A percentile compares a stretch with the other conserved stretches of the same genome.
phyloP scores from a whole-genome alignment of 1,140 invertebrate genomes.

The Steinernema feltiae region DNA sequence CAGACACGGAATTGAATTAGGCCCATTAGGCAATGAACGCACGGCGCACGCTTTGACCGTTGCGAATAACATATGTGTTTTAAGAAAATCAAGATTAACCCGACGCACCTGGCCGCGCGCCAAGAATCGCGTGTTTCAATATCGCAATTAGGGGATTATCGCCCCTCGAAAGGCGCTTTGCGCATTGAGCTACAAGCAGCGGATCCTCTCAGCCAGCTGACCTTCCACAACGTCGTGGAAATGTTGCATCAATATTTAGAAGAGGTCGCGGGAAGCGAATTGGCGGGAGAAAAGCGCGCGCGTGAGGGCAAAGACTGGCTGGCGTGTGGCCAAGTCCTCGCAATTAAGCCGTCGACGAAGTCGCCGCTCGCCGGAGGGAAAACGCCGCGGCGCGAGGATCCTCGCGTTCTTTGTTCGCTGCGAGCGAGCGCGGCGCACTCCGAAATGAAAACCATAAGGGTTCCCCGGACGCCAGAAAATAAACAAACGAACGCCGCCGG shows the following conservation, averaged over 20 bases:
- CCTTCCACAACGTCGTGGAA: no score
- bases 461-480: background rate
- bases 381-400: no score
- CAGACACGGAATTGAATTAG: no score
- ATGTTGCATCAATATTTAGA: no score
- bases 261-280: no score
- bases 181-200: background rate
- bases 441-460: background rate
- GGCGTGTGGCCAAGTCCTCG: background rate
- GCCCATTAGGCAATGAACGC: no score
- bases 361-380: background rate
- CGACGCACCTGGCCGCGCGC: background rate
- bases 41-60: no score
- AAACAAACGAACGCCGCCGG: background rate
- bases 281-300: background rate
- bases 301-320: background rate
- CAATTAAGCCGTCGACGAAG: background rate
- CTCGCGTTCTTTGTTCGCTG: no score
- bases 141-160: conserved; percentile 4
- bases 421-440: background rate
- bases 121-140: background rate
- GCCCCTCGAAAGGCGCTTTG: background rate
- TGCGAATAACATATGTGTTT: no score
- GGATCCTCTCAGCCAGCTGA: background rate
- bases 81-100: background rate